Evolutionary conservation across 2,888 invertebrate genomes (phyloP), one percentile per base, ranked within the genome.

Genomic region (Phalera bucephala): DNA sequence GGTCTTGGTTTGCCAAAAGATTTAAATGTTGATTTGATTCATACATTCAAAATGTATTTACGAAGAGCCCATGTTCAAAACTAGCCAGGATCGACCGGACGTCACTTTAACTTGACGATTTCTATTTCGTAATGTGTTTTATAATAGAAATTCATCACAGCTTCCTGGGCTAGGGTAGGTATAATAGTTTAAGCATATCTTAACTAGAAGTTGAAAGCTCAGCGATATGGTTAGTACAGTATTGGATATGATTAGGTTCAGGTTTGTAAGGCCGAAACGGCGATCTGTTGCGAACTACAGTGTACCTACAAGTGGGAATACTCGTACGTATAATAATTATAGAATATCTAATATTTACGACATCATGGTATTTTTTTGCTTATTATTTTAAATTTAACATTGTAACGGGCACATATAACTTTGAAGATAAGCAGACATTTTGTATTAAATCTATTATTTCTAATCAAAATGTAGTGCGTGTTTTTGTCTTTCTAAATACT

Each of bases 1-100:
- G 79, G 81, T 82, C 77, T 69, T 56, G 55, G 64, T 65, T 65
- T 62, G 63, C 62, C 61, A 72, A 70, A 64, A 49, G 55, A 50
- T 59, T 5, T 9, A 23, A 43, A 9, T 33, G 26, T 29, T 29
- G 8, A 29, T 29, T 29, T 29, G 2, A 3, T 27, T n/a, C 11
- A 13, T 46, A 3, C 5, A 47, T 35, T n/a, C n/a, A 26, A 34
- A 40, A 44, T 52, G 8, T 36, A 37, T 3, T 3, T 35, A 36
- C 14, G 14, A 30, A 17, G 40, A 31, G 35, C 38, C 47, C 39
- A 38, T 52, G 41, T 23, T 46, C 32, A 45, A 52, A 48, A 56
- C 38, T 22, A 35, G 13, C n/a, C 10, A 3, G 12, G 23, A 19
- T 17, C 23, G 14, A 12, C n/a, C n/a, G n/a, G n/a, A n/a, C n/a